These are phyloP conservation scores for Mesorhabditis belari DNA, from an alignment of 2,888 invertebrate genomes.

Conservation along the genomic window DNA sequence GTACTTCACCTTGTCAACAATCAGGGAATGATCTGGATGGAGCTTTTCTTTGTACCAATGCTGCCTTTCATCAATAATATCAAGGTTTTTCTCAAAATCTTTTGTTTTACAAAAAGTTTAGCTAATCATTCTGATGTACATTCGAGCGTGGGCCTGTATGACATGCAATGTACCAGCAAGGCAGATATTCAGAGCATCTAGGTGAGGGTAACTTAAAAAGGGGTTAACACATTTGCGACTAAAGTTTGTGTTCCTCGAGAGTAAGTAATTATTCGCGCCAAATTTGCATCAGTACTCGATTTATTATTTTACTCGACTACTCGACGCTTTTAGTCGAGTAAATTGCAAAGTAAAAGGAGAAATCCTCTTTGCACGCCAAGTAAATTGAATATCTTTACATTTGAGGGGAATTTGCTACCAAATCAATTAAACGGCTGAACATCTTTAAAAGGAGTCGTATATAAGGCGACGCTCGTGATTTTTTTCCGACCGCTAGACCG, in stretches of 20 bases:
- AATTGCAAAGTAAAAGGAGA: too few relatives aligned
- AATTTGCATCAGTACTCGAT: background rate
- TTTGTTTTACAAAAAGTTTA: background rate
- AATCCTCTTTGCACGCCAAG: too few relatives aligned
- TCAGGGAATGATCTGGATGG: slow-evolving; percentile 92
- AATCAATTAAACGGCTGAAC: too few relatives aligned
- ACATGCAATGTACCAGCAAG: slow-evolving; percentile 93
- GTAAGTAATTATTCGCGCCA: background rate
- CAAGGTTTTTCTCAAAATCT: slow-evolving; percentile 59
- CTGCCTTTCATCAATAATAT: slow-evolving; percentile 79
- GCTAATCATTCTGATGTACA: slow-evolving; percentile 83
- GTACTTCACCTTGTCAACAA: slow-evolving; percentile 90
- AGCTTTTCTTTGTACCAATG: slow-evolving; percentile 93
- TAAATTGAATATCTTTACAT: too few relatives aligned
- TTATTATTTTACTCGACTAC: background rate
- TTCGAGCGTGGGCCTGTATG: slow-evolving; percentile 89
- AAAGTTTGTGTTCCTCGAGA: too few relatives aligned
- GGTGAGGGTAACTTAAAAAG: slow-evolving; percentile 33
- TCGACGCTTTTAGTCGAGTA: too few relatives aligned
- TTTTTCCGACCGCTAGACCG: too few relatives aligned
- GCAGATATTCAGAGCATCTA: slow-evolving; percentile 75
- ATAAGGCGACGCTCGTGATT: too few relatives aligned
- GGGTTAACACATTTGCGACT: background rate
- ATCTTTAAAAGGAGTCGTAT: too few relatives aligned
- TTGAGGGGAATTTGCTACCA: too few relatives aligned